These are phyloP conservation scores for Ctenopoma kingsleyae DNA, from an alignment of 2,797 vertebrate genomes.

Conservation along the genomic window DNA sequence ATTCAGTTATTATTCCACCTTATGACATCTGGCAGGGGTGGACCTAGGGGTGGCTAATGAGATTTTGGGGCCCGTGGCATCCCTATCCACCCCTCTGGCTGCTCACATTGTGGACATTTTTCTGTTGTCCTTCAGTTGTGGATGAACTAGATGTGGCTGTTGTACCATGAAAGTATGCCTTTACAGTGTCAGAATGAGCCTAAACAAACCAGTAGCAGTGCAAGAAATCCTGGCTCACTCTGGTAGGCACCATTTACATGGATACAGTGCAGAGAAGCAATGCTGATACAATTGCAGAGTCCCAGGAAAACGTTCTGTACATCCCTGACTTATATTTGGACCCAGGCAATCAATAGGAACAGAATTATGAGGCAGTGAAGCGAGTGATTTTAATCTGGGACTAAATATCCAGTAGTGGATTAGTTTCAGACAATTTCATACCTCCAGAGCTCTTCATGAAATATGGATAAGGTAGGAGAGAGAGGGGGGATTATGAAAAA, in stretches of 20 bases:
- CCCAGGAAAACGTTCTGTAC: constrained; percentile 71
- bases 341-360: constrained; percentile 84
- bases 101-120: constrained; percentile 11
- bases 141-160: constrained; percentile 43
- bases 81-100: too few relatives aligned
- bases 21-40: too few relatives aligned
- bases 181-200: constrained; percentile 20
- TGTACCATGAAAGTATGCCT: constrained; percentile 21
- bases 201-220: constrained; percentile 22
- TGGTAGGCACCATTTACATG: constrained; percentile 51
- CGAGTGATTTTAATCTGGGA: constrained; percentile 89
- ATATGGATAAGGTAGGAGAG: constrained; percentile 85
- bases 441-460: constrained; percentile 87
- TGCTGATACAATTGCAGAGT: constrained; percentile 71
- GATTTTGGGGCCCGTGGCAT: too few relatives aligned
- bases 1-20: too few relatives aligned
- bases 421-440: constrained; percentile 88
- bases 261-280: constrained; percentile 40
- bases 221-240: constrained; percentile 36
- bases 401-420: constrained; percentile 90
- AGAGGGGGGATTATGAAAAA: constrained; percentile 81
- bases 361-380: constrained; percentile 85
- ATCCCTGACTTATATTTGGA: constrained; percentile 83
- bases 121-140: constrained; percentile 20
- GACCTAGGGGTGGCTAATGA: too few relatives aligned